phyloP scores from a whole-genome alignment of 2,113 vertebrate genomes.

The Epinephelus fuscoguttatus region DNA sequence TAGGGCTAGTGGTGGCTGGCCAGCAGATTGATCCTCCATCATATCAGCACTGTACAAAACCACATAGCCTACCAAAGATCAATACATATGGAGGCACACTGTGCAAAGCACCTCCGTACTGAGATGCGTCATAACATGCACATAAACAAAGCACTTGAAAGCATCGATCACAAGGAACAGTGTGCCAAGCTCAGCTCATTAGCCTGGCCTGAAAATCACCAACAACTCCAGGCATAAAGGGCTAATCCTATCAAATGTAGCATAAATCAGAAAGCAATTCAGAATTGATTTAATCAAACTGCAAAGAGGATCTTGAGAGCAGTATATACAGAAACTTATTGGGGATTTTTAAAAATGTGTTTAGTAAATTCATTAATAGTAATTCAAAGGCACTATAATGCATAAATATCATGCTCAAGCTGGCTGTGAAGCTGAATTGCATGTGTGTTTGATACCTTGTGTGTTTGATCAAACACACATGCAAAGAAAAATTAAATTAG shows the following conservation, averaged over 20 bases:
- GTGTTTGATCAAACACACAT: neutral
- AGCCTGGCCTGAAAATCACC: slow-evolving; percentile 41
- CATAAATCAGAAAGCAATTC: neutral
- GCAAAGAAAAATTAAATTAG: neutral
- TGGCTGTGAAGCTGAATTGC: neutral
- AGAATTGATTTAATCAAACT: neutral
- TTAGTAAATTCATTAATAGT: neutral
- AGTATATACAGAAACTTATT: neutral
- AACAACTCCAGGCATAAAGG: slow-evolving; percentile 22
- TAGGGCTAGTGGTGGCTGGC: slow-evolving; percentile 28
- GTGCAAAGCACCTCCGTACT: slow-evolving; percentile 12
- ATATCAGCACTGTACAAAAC: slow-evolving; percentile 81
- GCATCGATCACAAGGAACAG: neutral
- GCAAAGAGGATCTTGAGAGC: neutral
- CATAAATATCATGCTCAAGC: neutral
- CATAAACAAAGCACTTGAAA: slow-evolving; percentile 50
- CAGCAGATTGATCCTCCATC: slow-evolving; percentile 72
- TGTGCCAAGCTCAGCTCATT: slow-evolving; percentile 35
- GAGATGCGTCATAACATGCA: slow-evolving; percentile 30
- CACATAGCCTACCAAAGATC: slow-evolving; percentile 54
- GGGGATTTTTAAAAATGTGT: neutral
- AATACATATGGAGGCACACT: slow-evolving; percentile 38
- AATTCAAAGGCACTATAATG: neutral
- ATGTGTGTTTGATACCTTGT: too few species aligned
- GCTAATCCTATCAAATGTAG: slow-evolving; percentile 22